Evolutionary conservation across 2,113 vertebrate genomes (phyloP), one percentile per base, ranked within the genome.

Genomic region (Callorhinus ursinus): DNA sequence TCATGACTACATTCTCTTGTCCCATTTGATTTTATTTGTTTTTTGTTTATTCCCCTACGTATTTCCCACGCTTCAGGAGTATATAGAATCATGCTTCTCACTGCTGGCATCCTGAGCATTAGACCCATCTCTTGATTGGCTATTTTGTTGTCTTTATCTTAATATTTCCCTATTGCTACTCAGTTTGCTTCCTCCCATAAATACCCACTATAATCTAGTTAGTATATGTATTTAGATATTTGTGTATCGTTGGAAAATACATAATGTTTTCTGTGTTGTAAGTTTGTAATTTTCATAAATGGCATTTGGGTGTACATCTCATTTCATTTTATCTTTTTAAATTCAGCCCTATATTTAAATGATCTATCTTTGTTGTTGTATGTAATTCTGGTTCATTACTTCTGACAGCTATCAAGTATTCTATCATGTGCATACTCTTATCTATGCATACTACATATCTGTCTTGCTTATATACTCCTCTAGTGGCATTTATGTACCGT

Each of bases 221-320:
- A 71, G n/a, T 28, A 57, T 92, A 39, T 55, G 61, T 93, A 28
- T 93, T 85, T 85, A 63, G n/a, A 85, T 89, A 42, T 51, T 77
- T 93, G 14, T 59, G 0, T 93, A 39, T 42, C n/a, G 85, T 91
- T 69, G 36, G 71, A 88, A 97, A 88, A 88, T 80, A 65, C 10
- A 51, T 84, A 19, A 15, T 81, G 33, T 67, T 82, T 86, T 63
- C 39, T 89, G 10, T 76, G 55, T 80, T 80, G 11, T 84, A 77
- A 46, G 21, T 94, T 77, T 72, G 16, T 79, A 79, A 90, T 95
- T 83, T 96, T 63, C 26, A 39, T 82, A 89, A 77, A 72, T 69
- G 31, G 21, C 39, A 6, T 76, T 71, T 57, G 28, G 2, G 21
- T 91, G 2, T 76, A 69, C 12, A 53, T 93, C 28, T n/a, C 28